Conservation (phyloP, 2,888 invertebrate species). For the Cremastobaeus sp. region DNA sequence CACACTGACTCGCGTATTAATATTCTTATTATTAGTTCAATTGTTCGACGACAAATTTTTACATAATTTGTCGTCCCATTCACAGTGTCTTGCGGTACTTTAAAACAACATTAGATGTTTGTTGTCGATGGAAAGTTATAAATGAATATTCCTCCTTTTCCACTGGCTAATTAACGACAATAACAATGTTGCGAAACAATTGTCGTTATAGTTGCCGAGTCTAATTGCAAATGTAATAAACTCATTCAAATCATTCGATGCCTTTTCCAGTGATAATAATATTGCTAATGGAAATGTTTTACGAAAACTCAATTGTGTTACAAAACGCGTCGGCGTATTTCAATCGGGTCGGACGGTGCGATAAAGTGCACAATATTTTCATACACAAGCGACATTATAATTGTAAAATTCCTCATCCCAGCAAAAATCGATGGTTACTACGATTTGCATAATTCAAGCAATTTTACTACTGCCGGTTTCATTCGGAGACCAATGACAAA, state of each 20-base stretch:
- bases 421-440: conserved; percentile 39
- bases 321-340: conserved; percentile 45
- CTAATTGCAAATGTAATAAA: background rate
- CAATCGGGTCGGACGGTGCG: conserved; percentile 22
- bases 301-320: conserved; percentile 33
- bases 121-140: no score
- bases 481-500: background rate
- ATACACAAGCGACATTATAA: conserved; percentile 41
- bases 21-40: conserved; percentile 39
- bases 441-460: conserved; percentile 26
- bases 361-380: conserved; percentile 36
- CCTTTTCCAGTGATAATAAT: conserved; percentile 3
- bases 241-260: conserved; percentile 10
- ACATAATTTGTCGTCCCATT: conserved; percentile 14
- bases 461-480: conserved; percentile 7
- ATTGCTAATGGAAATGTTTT: conserved; percentile 39
- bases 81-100: background rate
- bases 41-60: conserved; percentile 33
- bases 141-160: no score
- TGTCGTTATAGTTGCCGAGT: no score
- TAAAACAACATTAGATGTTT: conserved; percentile 6
- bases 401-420: conserved; percentile 40
- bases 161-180: no score
- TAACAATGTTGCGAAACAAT: no score
- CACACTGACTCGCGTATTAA: conserved; percentile 6